phyloP scores from a whole-genome alignment of 2,888 invertebrate genomes.

The Mongoloraphidia duomilia region DNA sequence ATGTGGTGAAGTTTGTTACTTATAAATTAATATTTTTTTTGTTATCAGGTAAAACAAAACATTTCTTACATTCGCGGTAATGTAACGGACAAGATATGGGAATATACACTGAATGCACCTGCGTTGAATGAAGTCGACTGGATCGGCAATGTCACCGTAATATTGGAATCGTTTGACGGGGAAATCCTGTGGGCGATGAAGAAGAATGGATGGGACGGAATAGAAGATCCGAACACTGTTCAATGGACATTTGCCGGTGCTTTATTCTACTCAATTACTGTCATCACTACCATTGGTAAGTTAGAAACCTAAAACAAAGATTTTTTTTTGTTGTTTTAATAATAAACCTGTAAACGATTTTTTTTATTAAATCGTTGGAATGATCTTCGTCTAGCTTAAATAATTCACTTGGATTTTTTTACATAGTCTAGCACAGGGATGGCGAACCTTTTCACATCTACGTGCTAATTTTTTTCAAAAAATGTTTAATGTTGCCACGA shows the following conservation, averaged over 20 bases:
- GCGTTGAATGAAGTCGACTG: constrained; percentile 64
- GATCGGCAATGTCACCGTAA: constrained; percentile 51
- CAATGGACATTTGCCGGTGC: constrained; percentile 85
- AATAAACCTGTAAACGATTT: too few species aligned
- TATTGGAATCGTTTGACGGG: constrained; percentile 46
- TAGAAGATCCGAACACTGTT: constrained; percentile 33
- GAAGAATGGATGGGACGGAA: constrained; percentile 81
- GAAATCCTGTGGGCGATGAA: constrained; percentile 71
- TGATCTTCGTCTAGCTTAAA: too few species aligned
- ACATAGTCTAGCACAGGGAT: too few species aligned
- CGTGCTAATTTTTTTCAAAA: too few species aligned
- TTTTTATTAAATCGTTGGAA: too few species aligned
- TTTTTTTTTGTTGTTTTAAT: background rate
- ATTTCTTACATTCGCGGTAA: constrained; percentile 57
- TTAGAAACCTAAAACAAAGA: constrained; percentile 10
- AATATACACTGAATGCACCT: constrained; percentile 43
- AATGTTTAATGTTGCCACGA: too few species aligned
- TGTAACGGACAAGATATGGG: constrained; percentile 68
- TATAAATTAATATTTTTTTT: background rate
- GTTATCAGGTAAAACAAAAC: constrained; percentile 55
- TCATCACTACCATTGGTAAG: constrained; percentile 91
- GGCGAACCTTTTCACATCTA: too few species aligned
- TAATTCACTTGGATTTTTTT: too few species aligned
- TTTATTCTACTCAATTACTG: constrained; percentile 87
- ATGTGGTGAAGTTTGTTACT: constrained; percentile 5